A percentile compares a stretch with the other conserved stretches of the same genome.
Conservation (phyloP, 2,888 invertebrate species). For the Ectobius pallidus region DNA sequence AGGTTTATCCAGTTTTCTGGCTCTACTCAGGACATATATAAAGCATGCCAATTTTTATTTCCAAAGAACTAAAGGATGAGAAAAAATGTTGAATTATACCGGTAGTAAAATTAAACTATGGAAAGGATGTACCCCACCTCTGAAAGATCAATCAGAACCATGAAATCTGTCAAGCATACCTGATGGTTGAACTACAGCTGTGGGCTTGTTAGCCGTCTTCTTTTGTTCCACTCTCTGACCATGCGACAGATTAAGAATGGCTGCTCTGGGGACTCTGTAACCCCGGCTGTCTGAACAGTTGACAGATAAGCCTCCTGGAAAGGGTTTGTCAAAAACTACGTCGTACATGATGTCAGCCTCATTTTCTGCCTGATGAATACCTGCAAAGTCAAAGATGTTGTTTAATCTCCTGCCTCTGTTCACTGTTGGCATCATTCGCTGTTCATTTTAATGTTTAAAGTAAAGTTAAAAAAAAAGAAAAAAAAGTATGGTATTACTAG, state of each 20-base stretch:
- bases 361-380: constrained; percentile 56
- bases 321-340: constrained; percentile 79
- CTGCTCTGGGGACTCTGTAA: constrained; percentile 60
- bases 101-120: too few relatives aligned
- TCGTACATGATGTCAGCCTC: constrained; percentile 70
- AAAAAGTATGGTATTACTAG: neutral
- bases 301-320: constrained; percentile 68
- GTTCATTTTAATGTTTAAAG: too few relatives aligned
- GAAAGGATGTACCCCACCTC: neutral
- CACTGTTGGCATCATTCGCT: too few relatives aligned
- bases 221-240: constrained; percentile 57
- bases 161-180: neutral
- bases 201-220: constrained; percentile 44
- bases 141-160: neutral
- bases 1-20: too few relatives aligned
- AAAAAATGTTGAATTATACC: too few relatives aligned
- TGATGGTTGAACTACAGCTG: constrained; percentile 16
- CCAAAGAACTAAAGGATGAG: too few relatives aligned
- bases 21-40: too few relatives aligned
- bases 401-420: too few relatives aligned
- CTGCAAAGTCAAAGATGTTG: constrained; percentile 43
- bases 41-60: too few relatives aligned
- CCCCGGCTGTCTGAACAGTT: constrained; percentile 58
- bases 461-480: too few relatives aligned
- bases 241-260: constrained; percentile 67